Base-by-base conservation (phyloP, 2,888 invertebrate genomes). In the Epicampocera succincta region DNA sequence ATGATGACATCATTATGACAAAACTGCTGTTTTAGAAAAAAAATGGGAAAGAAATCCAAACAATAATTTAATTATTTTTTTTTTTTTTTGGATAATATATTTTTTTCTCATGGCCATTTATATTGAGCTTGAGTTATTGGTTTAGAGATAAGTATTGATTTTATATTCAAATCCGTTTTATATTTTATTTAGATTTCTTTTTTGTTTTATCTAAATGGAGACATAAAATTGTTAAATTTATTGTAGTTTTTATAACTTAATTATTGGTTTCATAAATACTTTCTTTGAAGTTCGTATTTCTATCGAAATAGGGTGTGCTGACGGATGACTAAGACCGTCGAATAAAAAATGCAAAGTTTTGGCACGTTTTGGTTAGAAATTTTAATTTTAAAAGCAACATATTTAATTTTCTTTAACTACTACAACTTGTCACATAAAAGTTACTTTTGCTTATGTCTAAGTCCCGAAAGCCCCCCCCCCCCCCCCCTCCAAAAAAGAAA, bases 1-100 rank as follows among this genome's bases (percentile, higher is more conserved):
- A 2, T n/a, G 56, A 46, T 71, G 77, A 77, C 48, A 71, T 77
- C 77, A 77, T 63, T 25, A 25, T 9, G 25, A 25, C n/a, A n/a
- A 69, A 46, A 48, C 33, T 74, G 21, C 33, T 44, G 2, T 50
- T 17, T 2, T 1, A 40, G 17, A 21, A 8, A 9, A 52, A 48
- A 21, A 29, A 17, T 11, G 1, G n/a, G n/a, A n/a, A 15, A 29
- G 25, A 46, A 12, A 29, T 19, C 25, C 12, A 21, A n/a, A 17
- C 46, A 56, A 9, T 6, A 33, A 33, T 46, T 61, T 33, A 76
- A 11, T 61, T 5, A 38, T 29, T 21, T 61, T 46, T n/a, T 44
- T 21, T 11, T 50, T 19, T 11, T 33, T n/a, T n/a, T n/a, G n/a
- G n/a, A n/a, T n/a, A n/a, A n/a, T n/a, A n/a, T n/a, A n/a, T n/a